Base-by-base conservation (phyloP, 30 jellyfish, hydroid and myxozoan species). In the Cassiopea andromeda region DNA sequence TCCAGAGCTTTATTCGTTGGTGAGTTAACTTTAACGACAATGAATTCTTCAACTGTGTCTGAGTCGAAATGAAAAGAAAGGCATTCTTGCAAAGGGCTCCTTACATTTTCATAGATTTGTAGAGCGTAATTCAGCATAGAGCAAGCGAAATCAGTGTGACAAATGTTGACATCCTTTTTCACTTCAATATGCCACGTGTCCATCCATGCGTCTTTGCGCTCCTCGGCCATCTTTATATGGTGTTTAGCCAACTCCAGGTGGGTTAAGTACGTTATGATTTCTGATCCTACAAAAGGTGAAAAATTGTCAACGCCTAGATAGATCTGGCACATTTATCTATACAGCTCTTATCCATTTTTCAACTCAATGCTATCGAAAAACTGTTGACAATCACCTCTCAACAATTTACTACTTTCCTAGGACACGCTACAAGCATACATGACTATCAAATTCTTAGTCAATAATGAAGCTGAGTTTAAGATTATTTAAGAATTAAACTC, bases 121-220 rank as follows among this genome's bases (percentile, higher is more conserved):
- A 95, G 50, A 14, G 96, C 85, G 44, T 85, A 93, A 68, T 73
- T 90, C 66, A 91, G 88, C 84, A 95, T 69, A 57, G 94, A 47
- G 61, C 85, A 66, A 9, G 94, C 92, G 59, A 84, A 95, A 14
- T 91, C 98, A 17, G 90, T 60, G 75, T 95, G 99, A 44, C 99
- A 97, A 84, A 72, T 67, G 48, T 95, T 95, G 13, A 85, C 85
- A 18, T 95, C 96, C 73, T 91, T 83, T 48, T 72, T 87, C 13
- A 89, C 92, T 46, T 95, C 97, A 7, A 84, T 90, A 59, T 89
- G 97, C 99, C 99, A 95, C 1, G 92, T 44, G 84, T 95, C 99
- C 96, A 95, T 91, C 99, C 99, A 95, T 7, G 98, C 98, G 49
- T 92, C 98, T 38, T 87, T 82, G 54, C 99, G 76, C 73, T 95